Base-by-base conservation (phyloP, 2,797 vertebrate genomes). In the Borostomias antarcticus region DNA sequence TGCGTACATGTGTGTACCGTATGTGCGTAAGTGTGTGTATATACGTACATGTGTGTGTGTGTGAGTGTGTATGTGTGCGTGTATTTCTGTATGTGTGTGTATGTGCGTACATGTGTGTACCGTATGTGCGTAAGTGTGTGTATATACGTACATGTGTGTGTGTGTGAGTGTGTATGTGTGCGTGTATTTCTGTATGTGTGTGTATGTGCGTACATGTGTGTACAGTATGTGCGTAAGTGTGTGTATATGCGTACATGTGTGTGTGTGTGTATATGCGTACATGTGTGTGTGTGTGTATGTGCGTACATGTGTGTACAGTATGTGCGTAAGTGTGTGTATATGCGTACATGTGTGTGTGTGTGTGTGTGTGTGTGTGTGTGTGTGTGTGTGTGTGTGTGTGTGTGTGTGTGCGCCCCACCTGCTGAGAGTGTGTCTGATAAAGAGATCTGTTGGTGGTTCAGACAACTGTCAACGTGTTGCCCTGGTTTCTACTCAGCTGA, bases 341-440 rank as follows among this genome's bases (percentile, higher is more conserved):
- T 5, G n/a, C 7, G 19, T 66, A 57, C 21, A 47, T 62, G 17
- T 17, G 13, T 2, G n/a, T 66, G 58, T 23, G 50, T 62, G 17
- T 17, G 13, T 2, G n/a, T 17, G 8, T 33, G 21, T 33, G 29
- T 51, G 45, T 19, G 28, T 54, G 33, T 54, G 62, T 40, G 21
- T 56, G 17, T 54, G 26, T 48, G 2, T 8, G 15, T 45, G 15
- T 47, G 23, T 33, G 47, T 63, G 59, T 26, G 37, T 63, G 47
- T 51, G 61, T 51, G 28, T 48, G n/a, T 57, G 26, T 5, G n/a
- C 7, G 19, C 21, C 63, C 5, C 70, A 40, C 29, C 53, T 35
- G 64, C 59, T 60, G 17, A 53, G 15, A 61, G 32, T 28, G 47
- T 70, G 40, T n/a, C n/a, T n/a, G n/a, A n/a, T n/a, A n/a, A n/a